Conservation (phyloP, 2,888 invertebrate genomes). For the Dryobota labecula region DNA sequence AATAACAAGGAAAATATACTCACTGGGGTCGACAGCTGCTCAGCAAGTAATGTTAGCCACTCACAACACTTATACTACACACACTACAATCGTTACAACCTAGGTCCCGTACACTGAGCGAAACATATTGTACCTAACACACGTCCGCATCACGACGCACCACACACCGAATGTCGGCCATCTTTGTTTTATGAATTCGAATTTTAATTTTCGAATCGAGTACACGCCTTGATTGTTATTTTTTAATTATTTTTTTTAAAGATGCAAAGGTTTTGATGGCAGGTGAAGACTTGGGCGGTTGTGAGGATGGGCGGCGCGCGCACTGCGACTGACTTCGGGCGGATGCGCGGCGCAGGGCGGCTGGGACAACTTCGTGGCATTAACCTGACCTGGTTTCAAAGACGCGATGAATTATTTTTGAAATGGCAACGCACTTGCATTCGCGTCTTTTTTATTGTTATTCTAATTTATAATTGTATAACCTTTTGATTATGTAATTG, state of each 20-base stretch:
- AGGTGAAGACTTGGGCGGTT: conserved; percentile 71
- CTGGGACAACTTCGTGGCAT: conserved; percentile 69
- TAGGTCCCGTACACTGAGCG: conserved; percentile 64
- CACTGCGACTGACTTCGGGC: conserved; percentile 68
- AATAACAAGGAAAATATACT: conserved; percentile 46
- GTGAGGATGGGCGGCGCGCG: conserved; percentile 72
- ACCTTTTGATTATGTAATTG: conserved; percentile 31
- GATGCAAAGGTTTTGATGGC: conserved; percentile 68
- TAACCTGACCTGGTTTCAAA: conserved; percentile 82
- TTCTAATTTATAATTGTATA: conserved; percentile 47
- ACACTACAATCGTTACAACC: conserved; percentile 63
- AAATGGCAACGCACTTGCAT: conserved; percentile 85
- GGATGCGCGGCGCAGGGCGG: conserved; percentile 72
- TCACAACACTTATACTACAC: conserved; percentile 64
- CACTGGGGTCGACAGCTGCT: conserved; percentile 50
- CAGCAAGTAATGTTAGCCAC: conserved; percentile 44
- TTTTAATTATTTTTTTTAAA: conserved; percentile 69
- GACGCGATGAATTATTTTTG: conserved; percentile 86
- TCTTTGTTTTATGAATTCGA: conserved; percentile 55
- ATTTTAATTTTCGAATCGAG: conserved; percentile 59
- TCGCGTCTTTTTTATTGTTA: conserved; percentile 69
- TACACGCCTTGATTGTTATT: conserved; percentile 66
- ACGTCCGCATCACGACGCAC: conserved; percentile 24
- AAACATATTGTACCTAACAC: conserved; percentile 67
- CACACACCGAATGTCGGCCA: conserved; percentile 54